Conservation (phyloP, 2,888 invertebrate species). For the Therioaphis trifolii region DNA sequence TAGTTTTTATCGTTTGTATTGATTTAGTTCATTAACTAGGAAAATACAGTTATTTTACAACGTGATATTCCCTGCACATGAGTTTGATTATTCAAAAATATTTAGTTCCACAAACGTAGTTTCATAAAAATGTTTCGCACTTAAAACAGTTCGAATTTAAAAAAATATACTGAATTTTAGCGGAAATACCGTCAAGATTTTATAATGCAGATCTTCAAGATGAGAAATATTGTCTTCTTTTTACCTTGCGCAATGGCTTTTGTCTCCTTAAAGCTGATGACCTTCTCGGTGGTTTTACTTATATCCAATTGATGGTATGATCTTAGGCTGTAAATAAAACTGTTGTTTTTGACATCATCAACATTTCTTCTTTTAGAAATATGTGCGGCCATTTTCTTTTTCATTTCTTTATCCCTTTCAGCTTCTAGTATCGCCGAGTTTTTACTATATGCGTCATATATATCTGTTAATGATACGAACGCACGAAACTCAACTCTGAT, state of each 20-base stretch:
- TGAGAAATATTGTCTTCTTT: no score
- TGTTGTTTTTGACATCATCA: slow-evolving; percentile 32
- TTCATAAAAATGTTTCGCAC: no score
- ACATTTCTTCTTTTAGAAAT: slow-evolving; percentile 73
- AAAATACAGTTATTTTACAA: no score
- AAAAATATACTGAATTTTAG: no score
- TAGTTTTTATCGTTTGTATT: no score
- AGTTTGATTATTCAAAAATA: not conserved
- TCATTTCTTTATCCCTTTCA: slow-evolving; percentile 78
- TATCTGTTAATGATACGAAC: slow-evolving; percentile 87
- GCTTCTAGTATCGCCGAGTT: slow-evolving; percentile 81
- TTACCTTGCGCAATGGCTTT: slow-evolving; percentile 89
- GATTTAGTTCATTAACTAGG: no score
- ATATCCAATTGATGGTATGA: slow-evolving; percentile 68
- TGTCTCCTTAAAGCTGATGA: slow-evolving; percentile 94
- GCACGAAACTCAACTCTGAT: slow-evolving; percentile 81
- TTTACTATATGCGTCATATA: slow-evolving; percentile 87
- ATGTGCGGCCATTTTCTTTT: slow-evolving; percentile 69
- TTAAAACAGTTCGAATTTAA: no score
- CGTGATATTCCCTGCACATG: no score
- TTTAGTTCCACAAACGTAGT: not conserved
- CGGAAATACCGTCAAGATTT: no score
- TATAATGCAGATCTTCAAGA: no score
- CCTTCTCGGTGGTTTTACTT: slow-evolving; percentile 88
- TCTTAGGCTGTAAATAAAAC: not conserved